Base-by-base conservation (phyloP, 2,113 vertebrate genomes). In the Neolamprologus sp. region DNA sequence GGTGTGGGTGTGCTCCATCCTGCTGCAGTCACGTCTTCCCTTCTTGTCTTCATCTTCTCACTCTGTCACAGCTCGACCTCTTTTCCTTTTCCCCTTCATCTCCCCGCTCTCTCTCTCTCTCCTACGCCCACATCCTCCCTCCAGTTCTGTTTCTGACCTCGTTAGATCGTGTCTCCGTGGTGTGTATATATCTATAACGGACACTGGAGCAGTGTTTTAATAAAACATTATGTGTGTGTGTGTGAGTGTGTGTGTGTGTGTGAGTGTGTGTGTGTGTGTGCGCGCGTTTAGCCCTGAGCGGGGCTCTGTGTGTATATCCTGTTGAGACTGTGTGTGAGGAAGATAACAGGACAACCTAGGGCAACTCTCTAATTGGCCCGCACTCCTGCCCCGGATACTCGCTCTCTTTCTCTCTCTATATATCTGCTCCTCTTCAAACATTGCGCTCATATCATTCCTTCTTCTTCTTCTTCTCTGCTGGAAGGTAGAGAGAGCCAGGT, bases 341-440 rank as follows among this genome's bases (percentile, higher is more conserved):
- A 93, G 94, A 95, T 95, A 95, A 94, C 88, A 90, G 87, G 85
- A 92, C 89, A 16, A 93, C 92, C 91, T 49, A 80, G 87, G 91
- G 94, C 92, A 54, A 19, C 82, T 84, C 89, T 95, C 88, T 95
- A 93, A 95, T 95, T 95, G 94, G 94, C 92, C 91, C 53, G 7
- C 79, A 9, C 91, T 93, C 65, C 51, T 91, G 87, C 93, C 90
- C 91, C 4, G 88, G 85, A 92, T 93, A 53, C 87, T 85, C 37
- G 19, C 88, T 88, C 73, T 54, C 79, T 75, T 75, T 58, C 85
- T 84, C 78, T 91, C 23, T 81, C 31, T 87, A 87, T 87, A 80
- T 86, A 81, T 87, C 85, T 89, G 58, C 23, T 86, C 81, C 37
- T 23, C 82, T 83, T 91, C 85, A 91, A 90, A 80, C 19, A 7